Percentiles rank a stretch among this genome's conserved stretches.
Evolutionary conservation across 2,797 vertebrate species (phyloP).

Genomic region (Australoheros facetus): DNA sequence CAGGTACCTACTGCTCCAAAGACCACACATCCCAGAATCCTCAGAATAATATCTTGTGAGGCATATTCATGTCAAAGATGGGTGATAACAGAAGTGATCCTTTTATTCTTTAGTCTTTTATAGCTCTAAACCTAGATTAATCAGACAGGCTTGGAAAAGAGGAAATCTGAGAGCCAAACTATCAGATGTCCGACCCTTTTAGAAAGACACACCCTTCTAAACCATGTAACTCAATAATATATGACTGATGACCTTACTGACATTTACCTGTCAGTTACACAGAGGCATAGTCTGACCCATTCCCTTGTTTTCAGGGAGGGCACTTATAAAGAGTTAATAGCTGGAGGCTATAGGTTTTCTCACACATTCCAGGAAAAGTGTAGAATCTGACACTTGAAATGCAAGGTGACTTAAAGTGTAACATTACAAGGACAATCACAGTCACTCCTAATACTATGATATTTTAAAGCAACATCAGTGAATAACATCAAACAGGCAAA

Average conservation of each 20-base stretch:
- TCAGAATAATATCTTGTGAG: constrained; percentile 35
- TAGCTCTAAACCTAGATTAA: constrained; percentile 29
- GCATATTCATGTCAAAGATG: constrained; percentile 28
- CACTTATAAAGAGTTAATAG: constrained; percentile 19
- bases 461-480: neutral
- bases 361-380: constrained; percentile 55
- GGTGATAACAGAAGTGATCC: constrained; percentile 26
- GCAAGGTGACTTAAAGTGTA: neutral
- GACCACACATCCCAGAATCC: constrained; percentile 66
- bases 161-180: constrained; percentile 54
- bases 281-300: neutral
- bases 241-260: constrained; percentile 52
- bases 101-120: constrained; percentile 31
- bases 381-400: constrained; percentile 51
- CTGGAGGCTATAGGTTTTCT: constrained; percentile 39
- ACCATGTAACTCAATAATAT: constrained; percentile 53
- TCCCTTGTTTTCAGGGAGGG: constrained; percentile 37
- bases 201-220: constrained; percentile 49
- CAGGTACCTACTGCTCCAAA: constrained; percentile 76
- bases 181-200: constrained; percentile 37
- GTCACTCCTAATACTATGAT: neutral
- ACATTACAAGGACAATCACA: constrained; percentile 6
- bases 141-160: constrained; percentile 28
- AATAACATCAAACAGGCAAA: neutral
- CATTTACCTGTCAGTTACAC: constrained; percentile 41